These are phyloP conservation scores for Benthosema pterotum DNA, from an alignment of 2,797 vertebrate species.

Conservation along the genomic window DNA sequence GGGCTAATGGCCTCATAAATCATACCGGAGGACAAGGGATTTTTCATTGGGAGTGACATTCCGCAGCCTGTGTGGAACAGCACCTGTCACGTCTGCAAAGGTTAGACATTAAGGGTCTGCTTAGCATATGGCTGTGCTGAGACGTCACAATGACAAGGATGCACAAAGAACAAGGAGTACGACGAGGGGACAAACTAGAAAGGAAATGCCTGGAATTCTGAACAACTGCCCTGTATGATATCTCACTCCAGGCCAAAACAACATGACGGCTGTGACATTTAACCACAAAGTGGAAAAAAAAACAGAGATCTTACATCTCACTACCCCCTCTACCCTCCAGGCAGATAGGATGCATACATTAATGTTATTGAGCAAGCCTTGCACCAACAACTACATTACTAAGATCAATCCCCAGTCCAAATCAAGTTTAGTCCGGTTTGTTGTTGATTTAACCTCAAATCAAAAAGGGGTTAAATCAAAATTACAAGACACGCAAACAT, in stretches of 20 bases:
- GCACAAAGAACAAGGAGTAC: slow-evolving; percentile 9
- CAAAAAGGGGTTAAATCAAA: not conserved
- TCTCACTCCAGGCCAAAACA: not conserved
- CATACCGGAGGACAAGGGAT: slow-evolving; percentile 33
- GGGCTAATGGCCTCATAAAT: slow-evolving; percentile 55
- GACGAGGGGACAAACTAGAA: slow-evolving; percentile 6
- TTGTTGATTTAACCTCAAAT: not conserved
- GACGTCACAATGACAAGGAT: slow-evolving; percentile 3
- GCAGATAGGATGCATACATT: not conserved
- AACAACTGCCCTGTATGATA: not conserved
- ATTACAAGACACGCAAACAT: no score
- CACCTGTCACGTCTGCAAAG: slow-evolving; percentile 28
- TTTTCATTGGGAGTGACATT: slow-evolving; percentile 39
- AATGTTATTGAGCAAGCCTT: not conserved
- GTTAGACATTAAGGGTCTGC: slow-evolving; percentile 19
- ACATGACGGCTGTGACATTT: not conserved
- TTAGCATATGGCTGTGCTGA: slow-evolving; percentile 13
- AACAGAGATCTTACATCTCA: not conserved
- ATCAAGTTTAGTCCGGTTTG: no score
- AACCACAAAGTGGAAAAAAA: not conserved
- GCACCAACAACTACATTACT: no score
- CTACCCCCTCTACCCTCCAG: not conserved
- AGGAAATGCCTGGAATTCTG: not conserved
- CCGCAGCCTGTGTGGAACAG: slow-evolving; percentile 2
- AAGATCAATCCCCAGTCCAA: no score